Conservation (phyloP, 2,888 invertebrate genomes). For the Chalcis sispes region DNA sequence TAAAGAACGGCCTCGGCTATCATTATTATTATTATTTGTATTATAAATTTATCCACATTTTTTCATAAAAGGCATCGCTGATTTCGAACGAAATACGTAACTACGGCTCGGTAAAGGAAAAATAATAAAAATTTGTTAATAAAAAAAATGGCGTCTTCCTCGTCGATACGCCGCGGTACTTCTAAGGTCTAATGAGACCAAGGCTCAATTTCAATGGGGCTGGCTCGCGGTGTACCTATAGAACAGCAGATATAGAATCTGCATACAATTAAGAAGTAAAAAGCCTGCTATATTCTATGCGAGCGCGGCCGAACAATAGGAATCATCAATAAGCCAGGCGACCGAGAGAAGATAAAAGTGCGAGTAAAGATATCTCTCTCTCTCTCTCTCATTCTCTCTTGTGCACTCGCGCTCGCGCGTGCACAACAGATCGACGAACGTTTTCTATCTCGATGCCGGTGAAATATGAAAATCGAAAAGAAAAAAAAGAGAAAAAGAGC, state of each 20-base stretch:
- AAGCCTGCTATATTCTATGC: constrained; percentile 15
- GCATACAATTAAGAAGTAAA: constrained; percentile 49
- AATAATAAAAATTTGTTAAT: constrained; percentile 17
- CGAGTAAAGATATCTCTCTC: constrained; percentile 26
- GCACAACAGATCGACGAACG: no score
- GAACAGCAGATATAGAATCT: constrained; percentile 22
- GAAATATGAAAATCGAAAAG: no score
- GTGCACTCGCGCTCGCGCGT: constrained; percentile 35
- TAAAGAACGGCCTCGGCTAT: no score
- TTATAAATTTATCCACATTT: no score
- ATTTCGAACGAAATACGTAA: background rate
- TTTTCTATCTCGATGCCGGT: no score
- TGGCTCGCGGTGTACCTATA: background rate
- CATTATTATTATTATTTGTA: no score
- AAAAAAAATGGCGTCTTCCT: background rate
- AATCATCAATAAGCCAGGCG: constrained; percentile 41
- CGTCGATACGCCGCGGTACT: background rate
- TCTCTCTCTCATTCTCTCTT: no score
- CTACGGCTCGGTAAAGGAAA: no score
- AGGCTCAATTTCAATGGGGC: constrained; percentile 17
- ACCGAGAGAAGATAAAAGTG: constrained; percentile 2
- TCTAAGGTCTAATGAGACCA: constrained; percentile 39
- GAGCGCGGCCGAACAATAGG: constrained; percentile 36
- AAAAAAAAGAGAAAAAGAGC: no score
- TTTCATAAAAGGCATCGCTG: background rate